Base-by-base conservation (phyloP, 1,140 invertebrate genomes). In the Bombus soroeensis region DNA sequence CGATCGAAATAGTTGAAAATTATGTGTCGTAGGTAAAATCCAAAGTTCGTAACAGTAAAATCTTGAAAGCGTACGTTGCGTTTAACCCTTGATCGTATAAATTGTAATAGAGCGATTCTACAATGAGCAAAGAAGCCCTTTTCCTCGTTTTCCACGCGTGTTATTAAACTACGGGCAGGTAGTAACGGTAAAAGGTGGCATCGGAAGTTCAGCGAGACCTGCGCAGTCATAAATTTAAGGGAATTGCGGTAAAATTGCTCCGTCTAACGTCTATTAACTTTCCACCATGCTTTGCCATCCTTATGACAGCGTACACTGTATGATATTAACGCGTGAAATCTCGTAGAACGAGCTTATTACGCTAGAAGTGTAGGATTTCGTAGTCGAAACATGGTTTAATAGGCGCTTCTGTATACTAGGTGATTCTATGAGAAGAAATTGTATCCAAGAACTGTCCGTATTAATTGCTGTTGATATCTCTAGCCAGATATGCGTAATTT, bases 181-280 rank as follows among this genome's bases (percentile, higher is more conserved):
- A 18, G 77, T 79, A 75, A 86, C 78, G 15, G 79, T 86, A 80
- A 89, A 89, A 89, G 83, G 43, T 28, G 34, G 37, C 47, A 66
- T 41, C 57, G 22, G 39, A 25, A 82, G 77, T 37, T 39, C n/a
- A 25, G 41, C 1, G 2, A 6, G 18, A 22, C 13, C 57, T 39
- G 32, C 43, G 37, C 9, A 2, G 32, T 47, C 43, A 18, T 59
- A 80, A 85, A 80, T 85, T 85, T 47, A 85, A 62, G 22, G 68
- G 76, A 53, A 72, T 80, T 43, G 39, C 59, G 39, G 76, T 80
- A 64, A 85, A 80, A 85, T 80, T 78, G 53, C 4, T 22, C 37
- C 10, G 64, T 37, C 32, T 68, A 53, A 2, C 37, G 28, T 75
- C 62, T 15, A 41, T 25, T 53, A 57, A 70, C 64, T 53, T 57